Conservation (phyloP, 2,888 invertebrate species). For the Syrista parreyssii region DNA sequence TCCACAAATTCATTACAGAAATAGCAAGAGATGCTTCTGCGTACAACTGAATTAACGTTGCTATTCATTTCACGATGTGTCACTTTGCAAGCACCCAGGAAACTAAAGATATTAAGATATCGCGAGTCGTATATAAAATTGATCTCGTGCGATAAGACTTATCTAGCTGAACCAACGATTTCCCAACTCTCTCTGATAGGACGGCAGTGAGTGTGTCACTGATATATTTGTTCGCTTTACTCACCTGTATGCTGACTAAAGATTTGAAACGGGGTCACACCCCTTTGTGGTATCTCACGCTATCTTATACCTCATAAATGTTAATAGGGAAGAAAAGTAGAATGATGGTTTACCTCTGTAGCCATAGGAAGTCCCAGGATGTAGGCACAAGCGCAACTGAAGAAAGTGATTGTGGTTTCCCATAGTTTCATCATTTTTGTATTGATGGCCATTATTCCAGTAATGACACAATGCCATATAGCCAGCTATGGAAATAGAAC, state of each 20-base stretch:
- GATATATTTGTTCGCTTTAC: background rate
- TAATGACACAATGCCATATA: constrained; percentile 91
- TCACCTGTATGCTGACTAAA: background rate
- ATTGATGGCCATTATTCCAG: constrained; percentile 84
- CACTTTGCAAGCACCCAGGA: background rate
- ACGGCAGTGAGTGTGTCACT: background rate
- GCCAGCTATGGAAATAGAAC: constrained; percentile 70
- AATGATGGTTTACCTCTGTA: constrained; percentile 76
- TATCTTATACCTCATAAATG: background rate
- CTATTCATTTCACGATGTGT: constrained; percentile 36
- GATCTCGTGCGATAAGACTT: constrained; percentile 32
- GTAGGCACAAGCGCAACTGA: constrained; percentile 85
- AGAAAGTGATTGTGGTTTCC: constrained; percentile 86
- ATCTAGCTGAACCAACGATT: constrained; percentile 29
- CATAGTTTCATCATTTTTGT: constrained; percentile 78
- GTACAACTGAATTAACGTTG: constrained; percentile 29
- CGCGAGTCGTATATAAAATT: constrained; percentile 10
- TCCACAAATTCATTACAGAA: constrained; percentile 56
- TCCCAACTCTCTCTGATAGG: constrained; percentile 25
- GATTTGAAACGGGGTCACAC: background rate
- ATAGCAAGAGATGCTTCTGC: constrained; percentile 50
- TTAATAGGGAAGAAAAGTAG: background rate
- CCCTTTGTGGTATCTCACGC: background rate
- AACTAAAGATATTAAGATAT: constrained; percentile 22
- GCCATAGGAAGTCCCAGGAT: constrained; percentile 87